These are phyloP conservation scores for Drosophila setosimentum DNA, from an alignment of 2,888 invertebrate species.

Conservation along the genomic window DNA sequence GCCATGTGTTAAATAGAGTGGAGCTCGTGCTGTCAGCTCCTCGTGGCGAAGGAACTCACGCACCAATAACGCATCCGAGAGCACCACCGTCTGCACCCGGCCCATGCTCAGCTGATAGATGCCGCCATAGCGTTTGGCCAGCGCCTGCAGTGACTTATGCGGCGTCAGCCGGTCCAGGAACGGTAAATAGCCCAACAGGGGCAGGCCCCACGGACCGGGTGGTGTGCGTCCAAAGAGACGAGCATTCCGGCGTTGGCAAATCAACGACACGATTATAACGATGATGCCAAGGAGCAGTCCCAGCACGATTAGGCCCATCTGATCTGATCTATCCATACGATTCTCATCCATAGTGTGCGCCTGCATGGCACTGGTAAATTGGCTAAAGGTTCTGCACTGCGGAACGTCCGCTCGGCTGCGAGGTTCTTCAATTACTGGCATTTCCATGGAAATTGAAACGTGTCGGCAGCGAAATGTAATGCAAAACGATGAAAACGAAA, in stretches of 20 bases:
- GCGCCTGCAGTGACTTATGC: conserved; percentile 89
- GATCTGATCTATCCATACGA: background rate
- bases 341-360: background rate
- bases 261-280: conserved; percentile 30
- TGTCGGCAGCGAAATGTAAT: conserved; percentile 43
- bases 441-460: conserved; percentile 66
- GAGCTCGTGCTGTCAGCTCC: conserved; percentile 90
- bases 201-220: conserved; percentile 92
- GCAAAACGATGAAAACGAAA: conserved; percentile 12
- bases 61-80: conserved; percentile 91
- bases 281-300: conserved; percentile 37
- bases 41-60: conserved; percentile 91
- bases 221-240: conserved; percentile 81
- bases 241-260: conserved; percentile 64
- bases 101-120: conserved; percentile 92
- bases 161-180: conserved; percentile 90
- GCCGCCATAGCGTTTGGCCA: conserved; percentile 90
- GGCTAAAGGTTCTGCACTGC: background rate
- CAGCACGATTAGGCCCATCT: conserved; percentile 20
- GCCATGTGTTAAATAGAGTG: conserved; percentile 93
- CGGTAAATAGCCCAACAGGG: conserved; percentile 92
- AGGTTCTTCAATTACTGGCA: conserved; percentile 68
- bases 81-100: conserved; percentile 90
- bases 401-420: conserved; percentile 62
- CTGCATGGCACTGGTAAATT: conserved; percentile 1